Evolutionary conservation across 1,140 invertebrate genomes (phyloP), one percentile per base, ranked within the genome.

Genomic region (Littorina saxatilis): DNA sequence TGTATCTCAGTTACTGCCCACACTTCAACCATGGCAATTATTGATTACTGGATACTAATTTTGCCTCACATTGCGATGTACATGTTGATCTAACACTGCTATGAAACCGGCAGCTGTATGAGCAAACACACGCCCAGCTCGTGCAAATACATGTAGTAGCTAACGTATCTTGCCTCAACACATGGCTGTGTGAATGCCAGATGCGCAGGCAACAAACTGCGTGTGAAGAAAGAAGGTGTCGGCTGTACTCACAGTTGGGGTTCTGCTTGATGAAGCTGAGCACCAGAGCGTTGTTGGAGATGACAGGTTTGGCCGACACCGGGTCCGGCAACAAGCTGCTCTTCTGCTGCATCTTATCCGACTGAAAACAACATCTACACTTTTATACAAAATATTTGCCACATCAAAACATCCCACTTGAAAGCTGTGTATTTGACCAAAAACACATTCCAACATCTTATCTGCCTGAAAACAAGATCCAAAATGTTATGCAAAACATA

Each of bases 271-370:
- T 80, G 11, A 89, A 85, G 13, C 86, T 83, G 66, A 87, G 86
- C 15, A 89, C 87, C 35, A 91, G 70, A 20, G 86, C 85, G 37
- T 87, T 85, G 73, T 86, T 88, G 27, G 88, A 76, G 58, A 90
- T 81, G 23, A 86, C 84, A 50, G 88, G 86, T 47, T 87, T 88
- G 15, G 85, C 86, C 72, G 87, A 84, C 0, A 89, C 83, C 23
- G 90, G 90, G 78, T 91, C 89, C 72, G 89, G 90, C 52, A 91
- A 68, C 39, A 91, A 80, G 50, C 89, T 87, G 37, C 85, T 83
- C 66, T 87, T 86, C 47, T 79, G 76, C 29, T 79, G 70, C n/a
- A 84, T 70, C 61, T 83, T 83, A 75, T 86, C 85, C 75, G 78
- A 84, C 86, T 88, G 75, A 39, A 81, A 83, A 61, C 70, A 61